Base-by-base conservation (phyloP, 2,888 invertebrate genomes). In the Pachydiplax longipennis region DNA sequence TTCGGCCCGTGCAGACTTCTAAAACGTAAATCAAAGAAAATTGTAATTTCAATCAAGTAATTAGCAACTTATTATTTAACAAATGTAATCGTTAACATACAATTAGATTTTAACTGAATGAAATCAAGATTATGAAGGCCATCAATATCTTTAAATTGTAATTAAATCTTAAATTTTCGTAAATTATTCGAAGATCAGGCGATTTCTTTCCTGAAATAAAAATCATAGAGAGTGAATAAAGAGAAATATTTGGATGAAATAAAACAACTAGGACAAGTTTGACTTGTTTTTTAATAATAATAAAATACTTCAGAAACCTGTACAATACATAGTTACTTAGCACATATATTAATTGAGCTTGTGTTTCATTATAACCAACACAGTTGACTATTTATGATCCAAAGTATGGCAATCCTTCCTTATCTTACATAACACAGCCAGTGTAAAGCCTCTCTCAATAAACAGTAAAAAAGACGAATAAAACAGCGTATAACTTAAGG, bases 341-440 rank as follows among this genome's bases (percentile, higher is more conserved):
- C 87, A 87, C 87, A 87, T 87, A 53, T 53, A 87, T 65, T 87
- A 87, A 40, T 87, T 87, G 87, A 87, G 87, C 87, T 87, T n/a
- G 87, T 87, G 87, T 61, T 87, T 87, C 61, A 61, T 87, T 87
- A 87, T 87, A 58, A 61, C 87, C 87, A 87, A 87, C 87, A 87
- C 87, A 87, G 37, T 83, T 87, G 87, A 87, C 87, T 87, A 87
- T 65, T 87, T 53, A 37, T 61, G n/a, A 87, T 87, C 87, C 87
- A 87, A 73, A 87, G 31, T 87, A 87, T 87, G 61, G 87, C 87
- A 87, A 87, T 87, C 87, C 37, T 87, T 37, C 61, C 87, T 87
- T 87, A 87, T 87, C 87, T 87, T 87, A 87, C 87, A 87, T 87
- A 61, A 87, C 87, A 87, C 87, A 87, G 87, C 87, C 87, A 87